phyloP scores from a whole-genome alignment of 2,113 vertebrate species.

The Danionella cerebrum region DNA sequence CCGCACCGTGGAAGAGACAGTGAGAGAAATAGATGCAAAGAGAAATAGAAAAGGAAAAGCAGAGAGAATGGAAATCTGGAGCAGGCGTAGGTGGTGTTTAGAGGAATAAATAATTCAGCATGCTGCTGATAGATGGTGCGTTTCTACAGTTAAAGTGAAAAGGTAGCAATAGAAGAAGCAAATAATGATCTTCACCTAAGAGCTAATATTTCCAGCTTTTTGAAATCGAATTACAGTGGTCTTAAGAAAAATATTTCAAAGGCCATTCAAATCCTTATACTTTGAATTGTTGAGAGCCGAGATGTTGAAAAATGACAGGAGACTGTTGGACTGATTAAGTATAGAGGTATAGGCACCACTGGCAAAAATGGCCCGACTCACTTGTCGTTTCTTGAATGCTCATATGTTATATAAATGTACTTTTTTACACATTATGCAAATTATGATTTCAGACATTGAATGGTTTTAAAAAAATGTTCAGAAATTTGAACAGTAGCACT shows the following conservation, averaged over 20 bases:
- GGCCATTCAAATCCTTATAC: not conserved
- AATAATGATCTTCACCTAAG: not conserved
- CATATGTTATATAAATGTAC: conserved; percentile 34
- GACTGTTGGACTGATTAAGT: not conserved
- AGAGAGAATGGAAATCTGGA: conserved; percentile 49
- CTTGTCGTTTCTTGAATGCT: conserved; percentile 7
- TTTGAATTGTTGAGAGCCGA: not conserved
- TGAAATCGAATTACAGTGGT: not conserved
- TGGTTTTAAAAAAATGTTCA: conserved; percentile 7
- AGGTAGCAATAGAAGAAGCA: conserved; percentile 23
- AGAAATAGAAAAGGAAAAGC: conserved; percentile 50
- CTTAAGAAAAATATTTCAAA: not conserved
- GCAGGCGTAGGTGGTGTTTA: conserved; percentile 66
- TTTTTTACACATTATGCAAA: conserved; percentile 52
- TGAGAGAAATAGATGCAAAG: conserved; percentile 21
- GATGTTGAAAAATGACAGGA: not conserved
- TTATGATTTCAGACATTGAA: conserved; percentile 41
- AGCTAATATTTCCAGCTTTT: not conserved
- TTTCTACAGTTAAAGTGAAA: conserved; percentile 27
- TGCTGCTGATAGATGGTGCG: conserved; percentile 50
- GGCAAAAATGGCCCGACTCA: conserved; percentile 17
- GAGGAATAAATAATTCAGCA: conserved; percentile 57
- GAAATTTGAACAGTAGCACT: conserved; percentile 5
- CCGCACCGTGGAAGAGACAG: conserved; percentile 35
- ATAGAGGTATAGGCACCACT: not conserved